A percentile compares a stretch with the other conserved stretches of the same genome.
Evolutionary conservation across 2,888 invertebrate genomes (phyloP).

Genomic region (Rhimphoctona megacephalus): DNA sequence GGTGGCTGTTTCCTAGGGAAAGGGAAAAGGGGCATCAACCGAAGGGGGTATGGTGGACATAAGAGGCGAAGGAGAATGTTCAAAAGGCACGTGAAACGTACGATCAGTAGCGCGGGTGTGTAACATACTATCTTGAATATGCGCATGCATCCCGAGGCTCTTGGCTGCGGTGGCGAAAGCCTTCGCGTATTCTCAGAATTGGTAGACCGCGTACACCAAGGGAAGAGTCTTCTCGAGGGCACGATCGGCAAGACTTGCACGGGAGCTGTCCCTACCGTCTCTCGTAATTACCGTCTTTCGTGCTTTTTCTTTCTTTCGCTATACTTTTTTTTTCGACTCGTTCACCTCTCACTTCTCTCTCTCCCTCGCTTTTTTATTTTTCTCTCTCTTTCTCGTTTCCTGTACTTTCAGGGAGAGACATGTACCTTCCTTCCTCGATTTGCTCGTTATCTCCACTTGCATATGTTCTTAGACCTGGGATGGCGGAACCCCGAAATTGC

Average conservation of each 20-base stretch:
- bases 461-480: conserved; percentile 31
- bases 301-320: conserved; percentile 69
- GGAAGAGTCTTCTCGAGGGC: conserved; percentile 50
- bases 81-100: conserved; percentile 75
- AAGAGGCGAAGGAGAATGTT: conserved; percentile 68
- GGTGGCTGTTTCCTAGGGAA: conserved; percentile 37
- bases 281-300: conserved; percentile 83
- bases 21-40: conserved; percentile 42
- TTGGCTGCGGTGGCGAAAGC: conserved; percentile 67
- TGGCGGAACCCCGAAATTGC: conserved; percentile 24
- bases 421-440: conserved; percentile 42
- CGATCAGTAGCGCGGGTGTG: conserved; percentile 83
- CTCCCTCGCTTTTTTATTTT: conserved; percentile 12
- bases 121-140: conserved; percentile 85
- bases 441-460: conserved; percentile 46
- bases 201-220: conserved; percentile 70
- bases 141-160: conserved; percentile 77
- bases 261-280: conserved; percentile 82
- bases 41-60: conserved; percentile 53
- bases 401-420: conserved; percentile 26
- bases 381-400: conserved; percentile 15
- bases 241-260: conserved; percentile 79
- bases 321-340: conserved; percentile 42
- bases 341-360: conserved; percentile 35
- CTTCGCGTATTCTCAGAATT: conserved; percentile 83